Evolutionary conservation across 2,888 invertebrate genomes (phyloP).

Genomic region (Drosophila pegasa): DNA sequence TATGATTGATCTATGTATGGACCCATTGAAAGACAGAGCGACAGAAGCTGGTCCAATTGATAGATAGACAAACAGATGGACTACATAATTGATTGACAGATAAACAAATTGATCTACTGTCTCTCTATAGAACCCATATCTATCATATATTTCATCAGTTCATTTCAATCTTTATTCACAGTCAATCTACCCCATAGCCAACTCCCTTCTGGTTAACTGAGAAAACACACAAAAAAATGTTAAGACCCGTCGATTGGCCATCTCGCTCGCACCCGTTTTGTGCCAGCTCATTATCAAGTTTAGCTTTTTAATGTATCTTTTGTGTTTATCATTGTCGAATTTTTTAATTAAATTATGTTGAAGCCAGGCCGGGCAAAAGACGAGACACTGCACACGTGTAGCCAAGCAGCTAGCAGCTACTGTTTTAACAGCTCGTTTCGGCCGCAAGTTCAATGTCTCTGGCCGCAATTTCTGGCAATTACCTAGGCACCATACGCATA

Average conservation of each 20-base stretch:
- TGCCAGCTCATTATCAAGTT: constrained; percentile 32
- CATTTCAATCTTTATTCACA: no score
- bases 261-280: constrained; percentile 18
- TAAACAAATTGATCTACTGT: no score
- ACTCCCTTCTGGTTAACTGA: not conserved
- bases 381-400: constrained; percentile 44
- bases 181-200: constrained; percentile 2
- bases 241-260: constrained; percentile 30
- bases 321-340: constrained; percentile 74
- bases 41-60: no score
- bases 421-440: constrained; percentile 33
- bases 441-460: constrained; percentile 61
- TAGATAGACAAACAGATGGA: not conserved
- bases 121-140: no score
- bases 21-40: no score
- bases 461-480: constrained; percentile 30
- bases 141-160: no score
- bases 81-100: no score
- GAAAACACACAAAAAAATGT: not conserved
- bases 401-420: constrained; percentile 6
- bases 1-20: no score
- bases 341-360: constrained; percentile 73
- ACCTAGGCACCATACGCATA: constrained; percentile 32
- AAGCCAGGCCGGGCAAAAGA: constrained; percentile 26
- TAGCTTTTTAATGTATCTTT: constrained; percentile 69